Evolutionary conservation across 2,113 vertebrate genomes (phyloP).

Genomic region (Ptilorrhoa leucosticta): DNA sequence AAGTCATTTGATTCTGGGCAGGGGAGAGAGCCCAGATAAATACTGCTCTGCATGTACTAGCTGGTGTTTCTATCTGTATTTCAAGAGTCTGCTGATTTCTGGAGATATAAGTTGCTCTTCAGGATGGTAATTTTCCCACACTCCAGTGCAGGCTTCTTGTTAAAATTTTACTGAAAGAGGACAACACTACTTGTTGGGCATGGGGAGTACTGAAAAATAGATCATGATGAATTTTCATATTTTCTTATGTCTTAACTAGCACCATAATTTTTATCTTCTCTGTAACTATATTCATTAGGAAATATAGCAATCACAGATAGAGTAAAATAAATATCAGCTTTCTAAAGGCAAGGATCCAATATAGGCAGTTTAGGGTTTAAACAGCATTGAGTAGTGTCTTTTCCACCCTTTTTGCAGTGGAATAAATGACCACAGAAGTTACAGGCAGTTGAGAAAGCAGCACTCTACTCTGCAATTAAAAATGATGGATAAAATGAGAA

Average conservation of each 20-base stretch:
- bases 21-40: not conserved
- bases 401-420: not conserved
- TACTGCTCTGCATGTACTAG: not conserved
- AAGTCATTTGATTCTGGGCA: not conserved
- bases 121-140: not conserved
- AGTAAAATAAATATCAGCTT: conserved; percentile 4
- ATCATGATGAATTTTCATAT: not conserved
- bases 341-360: not conserved
- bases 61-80: not conserved
- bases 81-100: not conserved
- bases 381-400: not conserved
- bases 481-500: conserved; percentile 47
- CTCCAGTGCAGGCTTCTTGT: not conserved
- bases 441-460: not conserved
- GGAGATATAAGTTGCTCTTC: not conserved
- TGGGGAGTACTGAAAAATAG: not conserved
- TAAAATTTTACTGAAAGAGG: not conserved
- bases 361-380: not conserved
- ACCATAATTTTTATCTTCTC: not conserved
- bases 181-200: not conserved
- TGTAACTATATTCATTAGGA: not conserved
- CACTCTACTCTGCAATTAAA: conserved; percentile 3
- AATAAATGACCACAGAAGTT: conserved; percentile 10
- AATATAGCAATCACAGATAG: not conserved
- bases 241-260: not conserved